These are phyloP conservation scores for Phortica okadai DNA, from an alignment of 2,888 invertebrate species.

Conservation along the genomic window DNA sequence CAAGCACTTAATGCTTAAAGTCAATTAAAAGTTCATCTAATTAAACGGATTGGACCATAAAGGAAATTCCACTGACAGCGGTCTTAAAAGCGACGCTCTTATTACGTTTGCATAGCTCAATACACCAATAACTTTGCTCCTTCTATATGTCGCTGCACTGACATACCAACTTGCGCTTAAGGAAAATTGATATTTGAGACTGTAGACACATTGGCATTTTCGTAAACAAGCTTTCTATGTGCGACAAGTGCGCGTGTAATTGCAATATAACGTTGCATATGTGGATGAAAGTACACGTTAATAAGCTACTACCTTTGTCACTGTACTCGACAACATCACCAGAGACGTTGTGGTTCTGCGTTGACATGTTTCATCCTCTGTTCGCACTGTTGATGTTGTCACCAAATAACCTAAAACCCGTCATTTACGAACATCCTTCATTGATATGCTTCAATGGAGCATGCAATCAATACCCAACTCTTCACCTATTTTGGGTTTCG, in stretches of 20 bases:
- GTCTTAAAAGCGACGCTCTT: constrained; percentile 54
- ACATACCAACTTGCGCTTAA: constrained; percentile 1
- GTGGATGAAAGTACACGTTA: neutral
- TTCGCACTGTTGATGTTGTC: neutral
- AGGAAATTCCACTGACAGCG: neutral
- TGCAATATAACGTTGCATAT: constrained; percentile 37
- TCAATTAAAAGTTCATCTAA: constrained; percentile 58
- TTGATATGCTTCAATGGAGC: too few relatives aligned
- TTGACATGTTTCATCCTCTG: neutral
- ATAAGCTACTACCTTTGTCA: constrained; percentile 31
- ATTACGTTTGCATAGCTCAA: constrained; percentile 34
- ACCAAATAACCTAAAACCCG: too few relatives aligned
- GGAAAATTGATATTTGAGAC: constrained; percentile 8
- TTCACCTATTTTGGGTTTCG: neutral
- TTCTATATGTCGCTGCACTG: neutral
- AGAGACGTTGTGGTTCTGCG: constrained; percentile 13
- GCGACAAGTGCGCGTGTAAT: constrained; percentile 46
- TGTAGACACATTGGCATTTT: constrained; percentile 35
- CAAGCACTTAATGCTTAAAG: constrained; percentile 23
- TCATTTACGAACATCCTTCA: too few relatives aligned
- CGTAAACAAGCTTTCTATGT: constrained; percentile 58
- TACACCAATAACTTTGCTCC: neutral
- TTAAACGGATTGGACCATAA: constrained; percentile 51
- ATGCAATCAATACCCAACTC: too few relatives aligned
- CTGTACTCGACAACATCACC: constrained; percentile 50